Conservation (phyloP, 2,888 invertebrate genomes). For the Amaurobius ferox region DNA sequence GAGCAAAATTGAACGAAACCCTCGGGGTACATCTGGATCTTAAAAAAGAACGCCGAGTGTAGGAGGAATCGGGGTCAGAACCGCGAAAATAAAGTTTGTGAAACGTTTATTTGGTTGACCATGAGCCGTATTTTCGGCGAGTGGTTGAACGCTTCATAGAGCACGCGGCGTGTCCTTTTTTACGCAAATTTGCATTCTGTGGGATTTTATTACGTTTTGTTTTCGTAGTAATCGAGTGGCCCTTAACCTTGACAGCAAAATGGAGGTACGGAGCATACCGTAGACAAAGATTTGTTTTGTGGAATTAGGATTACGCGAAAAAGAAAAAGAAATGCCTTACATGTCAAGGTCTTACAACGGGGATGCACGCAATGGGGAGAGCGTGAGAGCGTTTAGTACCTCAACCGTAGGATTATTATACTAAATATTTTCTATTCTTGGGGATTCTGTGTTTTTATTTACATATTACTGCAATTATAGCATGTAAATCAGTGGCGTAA, state of each 20-base stretch:
- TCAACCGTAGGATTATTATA: too few species aligned
- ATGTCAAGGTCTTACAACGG: background rate
- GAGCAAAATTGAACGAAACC: background rate
- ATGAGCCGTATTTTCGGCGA: background rate
- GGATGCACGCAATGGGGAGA: background rate
- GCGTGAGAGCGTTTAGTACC: too few species aligned
- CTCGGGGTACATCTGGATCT: background rate
- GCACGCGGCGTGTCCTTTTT: background rate
- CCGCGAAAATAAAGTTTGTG: background rate
- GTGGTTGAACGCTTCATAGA: background rate
- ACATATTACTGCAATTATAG: too few species aligned
- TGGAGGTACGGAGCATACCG: background rate
- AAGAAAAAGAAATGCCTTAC: background rate
- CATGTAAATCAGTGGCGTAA: too few species aligned
- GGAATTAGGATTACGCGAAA: background rate
- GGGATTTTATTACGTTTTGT: background rate
- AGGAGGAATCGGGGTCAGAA: constrained; percentile 12
- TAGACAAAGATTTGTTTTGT: background rate
- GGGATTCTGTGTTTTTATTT: too few species aligned
- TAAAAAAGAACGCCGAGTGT: background rate
- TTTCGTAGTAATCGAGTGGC: background rate
- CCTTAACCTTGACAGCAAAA: background rate
- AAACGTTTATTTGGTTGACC: background rate
- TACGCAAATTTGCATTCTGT: background rate
- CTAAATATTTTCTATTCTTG: too few species aligned